Percentiles rank a stretch among this genome's conserved stretches.
Evolutionary conservation across 2,113 vertebrate species (phyloP).

Genomic region (Plestiodon gilberti): DNA sequence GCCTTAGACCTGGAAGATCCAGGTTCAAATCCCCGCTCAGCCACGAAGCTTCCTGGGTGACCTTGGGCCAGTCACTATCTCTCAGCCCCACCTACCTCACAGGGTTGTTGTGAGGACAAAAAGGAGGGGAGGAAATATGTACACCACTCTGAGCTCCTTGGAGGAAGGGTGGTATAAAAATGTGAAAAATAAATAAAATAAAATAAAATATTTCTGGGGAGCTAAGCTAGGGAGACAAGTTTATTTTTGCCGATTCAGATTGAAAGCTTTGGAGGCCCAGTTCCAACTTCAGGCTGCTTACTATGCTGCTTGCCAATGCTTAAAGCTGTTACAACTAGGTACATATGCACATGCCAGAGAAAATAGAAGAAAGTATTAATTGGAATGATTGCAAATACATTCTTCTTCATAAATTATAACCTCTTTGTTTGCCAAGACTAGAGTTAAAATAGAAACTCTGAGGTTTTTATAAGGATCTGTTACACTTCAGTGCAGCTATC

Average conservation of each 20-base stretch:
- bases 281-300: slow-evolving; percentile 69
- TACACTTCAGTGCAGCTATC: slow-evolving; percentile 34
- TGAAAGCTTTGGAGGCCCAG: slow-evolving; percentile 59
- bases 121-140: no score
- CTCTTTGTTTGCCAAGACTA: slow-evolving; percentile 52
- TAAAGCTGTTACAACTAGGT: slow-evolving; percentile 69
- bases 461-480: neutral
- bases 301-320: slow-evolving; percentile 59
- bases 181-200: no score
- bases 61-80: no score
- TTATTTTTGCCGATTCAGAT: slow-evolving; percentile 64
- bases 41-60: no score
- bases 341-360: slow-evolving; percentile 69
- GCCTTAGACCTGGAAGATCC: no score
- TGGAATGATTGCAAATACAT: slow-evolving; percentile 70
- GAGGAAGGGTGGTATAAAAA: no score
- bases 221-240: slow-evolving; percentile 45
- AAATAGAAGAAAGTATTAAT: slow-evolving; percentile 72
- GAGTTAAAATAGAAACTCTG: slow-evolving; percentile 64
- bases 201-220: slow-evolving; percentile 54
- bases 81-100: no score
- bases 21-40: no score
- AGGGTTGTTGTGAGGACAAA: no score
- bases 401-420: slow-evolving; percentile 62
- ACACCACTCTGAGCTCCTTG: no score